phyloP scores from a whole-genome alignment of 2,797 vertebrate genomes.

The Gephyroberyx darwinii region DNA sequence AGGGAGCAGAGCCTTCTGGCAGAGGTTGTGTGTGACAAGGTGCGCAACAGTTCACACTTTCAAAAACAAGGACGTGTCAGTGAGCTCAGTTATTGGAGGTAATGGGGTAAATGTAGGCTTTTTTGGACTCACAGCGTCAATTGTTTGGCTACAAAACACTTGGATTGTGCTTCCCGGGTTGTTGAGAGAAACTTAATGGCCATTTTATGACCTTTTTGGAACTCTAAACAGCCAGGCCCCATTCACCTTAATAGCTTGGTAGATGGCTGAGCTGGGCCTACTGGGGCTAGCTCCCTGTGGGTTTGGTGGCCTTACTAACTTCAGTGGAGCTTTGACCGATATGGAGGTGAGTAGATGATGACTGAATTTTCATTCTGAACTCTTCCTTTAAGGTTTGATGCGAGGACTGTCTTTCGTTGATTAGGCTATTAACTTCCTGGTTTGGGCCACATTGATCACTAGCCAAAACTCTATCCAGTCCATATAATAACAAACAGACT shows the following conservation, averaged over 20 bases:
- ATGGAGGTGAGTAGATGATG: slow-evolving; percentile 54
- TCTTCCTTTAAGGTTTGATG: slow-evolving; percentile 54
- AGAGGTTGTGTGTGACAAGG: background rate
- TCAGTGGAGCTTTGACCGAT: slow-evolving; percentile 67
- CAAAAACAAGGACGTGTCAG: no score
- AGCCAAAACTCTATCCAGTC: slow-evolving; percentile 35
- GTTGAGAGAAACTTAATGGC: slow-evolving; percentile 40
- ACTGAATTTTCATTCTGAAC: slow-evolving; percentile 65
- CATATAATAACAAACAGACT: slow-evolving; percentile 15
- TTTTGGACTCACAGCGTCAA: slow-evolving; percentile 28
- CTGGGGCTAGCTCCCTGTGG: slow-evolving; percentile 42
- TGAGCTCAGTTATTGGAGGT: no score
- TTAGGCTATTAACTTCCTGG: slow-evolving; percentile 66
- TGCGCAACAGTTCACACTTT: no score
- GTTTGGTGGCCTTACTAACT: slow-evolving; percentile 35
- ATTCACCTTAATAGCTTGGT: background rate
- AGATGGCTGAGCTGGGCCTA: slow-evolving; percentile 17
- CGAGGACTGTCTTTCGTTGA: slow-evolving; percentile 49
- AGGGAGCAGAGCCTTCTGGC: slow-evolving; percentile 33
- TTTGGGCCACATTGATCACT: slow-evolving; percentile 39
- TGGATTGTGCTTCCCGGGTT: slow-evolving; percentile 43
- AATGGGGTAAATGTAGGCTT: no score
- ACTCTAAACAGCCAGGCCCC: background rate
- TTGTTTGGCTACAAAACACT: slow-evolving; percentile 42
- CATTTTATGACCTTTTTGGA: slow-evolving; percentile 50